Conservation (phyloP, 2,888 invertebrate genomes). For the Calliopum simillimum region DNA sequence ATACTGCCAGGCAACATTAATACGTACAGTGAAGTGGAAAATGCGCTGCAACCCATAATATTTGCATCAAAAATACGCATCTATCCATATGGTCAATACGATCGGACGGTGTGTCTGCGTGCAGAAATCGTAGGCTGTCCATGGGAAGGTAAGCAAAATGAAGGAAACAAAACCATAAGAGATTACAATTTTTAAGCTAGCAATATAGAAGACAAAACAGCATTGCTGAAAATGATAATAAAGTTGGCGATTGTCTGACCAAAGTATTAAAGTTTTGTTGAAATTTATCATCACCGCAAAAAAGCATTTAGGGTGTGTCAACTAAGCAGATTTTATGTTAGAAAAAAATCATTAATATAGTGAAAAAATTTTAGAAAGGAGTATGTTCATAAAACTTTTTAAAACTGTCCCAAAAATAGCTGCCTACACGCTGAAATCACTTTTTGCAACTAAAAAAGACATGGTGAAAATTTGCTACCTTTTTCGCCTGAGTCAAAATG, state of each 20-base stretch:
- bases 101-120: conserved; percentile 83
- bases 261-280: too few species aligned
- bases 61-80: conserved; percentile 82
- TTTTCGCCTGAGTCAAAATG: too few species aligned
- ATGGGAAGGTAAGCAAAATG: conserved; percentile 75
- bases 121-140: conserved; percentile 85
- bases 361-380: conserved; percentile 16
- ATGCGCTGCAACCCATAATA: conserved; percentile 80
- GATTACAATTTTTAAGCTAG: neutral
- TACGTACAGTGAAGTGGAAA: conserved; percentile 80
- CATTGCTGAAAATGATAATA: neutral
- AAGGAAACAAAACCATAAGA: neutral
- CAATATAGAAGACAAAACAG: neutral
- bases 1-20: conserved; percentile 83
- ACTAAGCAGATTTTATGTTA: too few species aligned
- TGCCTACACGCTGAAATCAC: too few species aligned
- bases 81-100: conserved; percentile 82
- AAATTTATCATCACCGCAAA: too few species aligned
- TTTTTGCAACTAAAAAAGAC: too few species aligned
- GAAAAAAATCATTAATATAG: too few species aligned
- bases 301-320: too few species aligned
- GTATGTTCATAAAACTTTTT: conserved; percentile 5
- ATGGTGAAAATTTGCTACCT: too few species aligned
- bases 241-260: neutral
- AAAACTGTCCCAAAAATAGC: neutral